Evolutionary conservation across 1,140 invertebrate genomes (phyloP).

Genomic region (Spodoptera frugiperda): DNA sequence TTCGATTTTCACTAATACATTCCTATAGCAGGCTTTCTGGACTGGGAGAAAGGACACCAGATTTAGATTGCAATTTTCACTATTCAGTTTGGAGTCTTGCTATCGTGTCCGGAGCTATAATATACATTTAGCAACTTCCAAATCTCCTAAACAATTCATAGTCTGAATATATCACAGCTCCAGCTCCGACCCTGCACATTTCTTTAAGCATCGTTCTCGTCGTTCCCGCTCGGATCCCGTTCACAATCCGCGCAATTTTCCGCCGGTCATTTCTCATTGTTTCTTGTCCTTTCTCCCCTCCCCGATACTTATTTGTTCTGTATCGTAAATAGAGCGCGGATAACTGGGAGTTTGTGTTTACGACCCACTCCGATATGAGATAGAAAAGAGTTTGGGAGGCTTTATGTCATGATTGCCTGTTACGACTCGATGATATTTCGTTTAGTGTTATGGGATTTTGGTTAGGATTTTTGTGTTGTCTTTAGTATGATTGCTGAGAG

Average conservation of each 20-base stretch:
- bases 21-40: no score
- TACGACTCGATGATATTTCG: not conserved
- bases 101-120: no score
- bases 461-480: not conserved
- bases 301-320: constrained; percentile 71
- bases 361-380: constrained; percentile 47
- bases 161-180: not conserved
- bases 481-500: not conserved
- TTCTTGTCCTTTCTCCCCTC: constrained; percentile 61
- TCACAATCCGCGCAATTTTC: constrained; percentile 82
- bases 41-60: no score
- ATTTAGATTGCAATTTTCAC: no score
- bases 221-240: constrained; percentile 64
- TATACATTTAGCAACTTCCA: no score
- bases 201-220: constrained; percentile 59
- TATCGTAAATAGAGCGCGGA: constrained; percentile 69
- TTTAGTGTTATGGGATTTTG: not conserved
- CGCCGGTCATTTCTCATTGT: constrained; percentile 85
- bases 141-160: not conserved
- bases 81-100: no score
- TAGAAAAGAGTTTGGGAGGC: constrained; percentile 40
- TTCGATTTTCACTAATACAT: no score
- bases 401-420: constrained; percentile 40
- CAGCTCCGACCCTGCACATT: constrained; percentile 61
- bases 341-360: constrained; percentile 71